Percentiles rank a stretch among this genome's conserved stretches.
phyloP scores from a whole-genome alignment of 2,888 invertebrate genomes.

The Stramonita haemastoma region DNA sequence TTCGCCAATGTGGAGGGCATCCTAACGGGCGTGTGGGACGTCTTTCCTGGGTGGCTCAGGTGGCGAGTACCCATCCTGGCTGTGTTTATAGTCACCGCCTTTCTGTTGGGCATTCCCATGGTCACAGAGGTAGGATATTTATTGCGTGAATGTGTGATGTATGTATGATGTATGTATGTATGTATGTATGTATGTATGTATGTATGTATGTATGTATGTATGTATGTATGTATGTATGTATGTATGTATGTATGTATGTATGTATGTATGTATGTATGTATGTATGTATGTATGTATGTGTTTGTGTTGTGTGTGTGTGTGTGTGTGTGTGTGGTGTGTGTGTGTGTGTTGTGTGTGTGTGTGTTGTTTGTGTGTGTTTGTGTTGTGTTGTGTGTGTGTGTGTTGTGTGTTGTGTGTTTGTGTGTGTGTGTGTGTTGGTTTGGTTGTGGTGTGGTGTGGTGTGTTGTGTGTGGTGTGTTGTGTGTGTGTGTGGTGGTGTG shows the following conservation, averaged over 20 bases:
- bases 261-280: neutral
- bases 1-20: slow-evolving; percentile 3
- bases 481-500: too few species aligned
- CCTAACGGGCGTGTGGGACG: neutral
- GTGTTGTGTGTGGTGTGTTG: neutral
- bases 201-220: neutral
- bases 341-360: neutral
- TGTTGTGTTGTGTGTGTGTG: too few species aligned
- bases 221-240: slow-evolving; percentile 2
- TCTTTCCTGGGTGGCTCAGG: neutral
- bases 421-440: too few species aligned
- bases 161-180: neutral
- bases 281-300: neutral
- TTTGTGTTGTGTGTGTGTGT: neutral
- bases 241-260: slow-evolving; percentile 23
- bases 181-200: neutral
- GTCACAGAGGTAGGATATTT: slow-evolving; percentile 32
- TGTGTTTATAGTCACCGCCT: neutral
- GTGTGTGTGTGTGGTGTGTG: neutral
- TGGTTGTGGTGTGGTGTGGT: neutral
- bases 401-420: too few species aligned
- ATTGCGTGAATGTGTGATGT: neutral
- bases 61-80: neutral
- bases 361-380: too few species aligned
- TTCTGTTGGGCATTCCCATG: slow-evolving; percentile 29